Conservation (phyloP, 2,888 invertebrate species). For the Megaustenia siamemsis region DNA sequence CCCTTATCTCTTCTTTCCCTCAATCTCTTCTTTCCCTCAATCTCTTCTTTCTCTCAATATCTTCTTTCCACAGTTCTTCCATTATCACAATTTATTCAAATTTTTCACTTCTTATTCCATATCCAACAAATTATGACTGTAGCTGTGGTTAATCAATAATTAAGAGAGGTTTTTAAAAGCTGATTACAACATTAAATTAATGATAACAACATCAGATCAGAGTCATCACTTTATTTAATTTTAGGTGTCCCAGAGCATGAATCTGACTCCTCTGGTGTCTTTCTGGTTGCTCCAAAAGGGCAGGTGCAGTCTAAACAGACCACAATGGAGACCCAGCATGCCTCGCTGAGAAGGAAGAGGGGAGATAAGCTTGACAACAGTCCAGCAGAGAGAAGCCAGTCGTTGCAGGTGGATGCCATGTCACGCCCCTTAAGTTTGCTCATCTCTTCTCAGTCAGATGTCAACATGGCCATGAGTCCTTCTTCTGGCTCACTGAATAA, state of each 20-base stretch:
- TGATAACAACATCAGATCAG: too few relatives aligned
- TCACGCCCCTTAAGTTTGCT: constrained; percentile 79
- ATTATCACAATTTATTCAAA: too few relatives aligned
- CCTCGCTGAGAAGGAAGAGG: constrained; percentile 81
- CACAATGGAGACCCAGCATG: constrained; percentile 81
- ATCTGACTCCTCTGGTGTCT: constrained; percentile 75
- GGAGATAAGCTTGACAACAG: constrained; percentile 75
- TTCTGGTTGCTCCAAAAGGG: constrained; percentile 68
- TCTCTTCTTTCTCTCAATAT: too few relatives aligned
- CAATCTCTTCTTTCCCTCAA: too few relatives aligned
- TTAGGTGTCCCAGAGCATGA: constrained; percentile 68
- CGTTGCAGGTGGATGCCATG: constrained; percentile 77
- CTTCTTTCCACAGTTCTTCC: too few relatives aligned
- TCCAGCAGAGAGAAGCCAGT: constrained; percentile 81
- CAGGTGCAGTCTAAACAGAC: constrained; percentile 58
- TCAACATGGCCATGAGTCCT: constrained; percentile 60
- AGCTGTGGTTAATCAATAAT: too few relatives aligned
- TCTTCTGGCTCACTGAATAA: constrained; percentile 54
- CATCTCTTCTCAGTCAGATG: constrained; percentile 78
- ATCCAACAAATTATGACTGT: too few relatives aligned
- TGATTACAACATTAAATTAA: too few relatives aligned
- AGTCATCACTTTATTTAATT: constrained; percentile 15
- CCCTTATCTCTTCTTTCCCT: too few relatives aligned
- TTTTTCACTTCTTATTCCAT: too few relatives aligned
- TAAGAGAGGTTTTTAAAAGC: too few relatives aligned